Base-by-base conservation (phyloP, 2,113 vertebrate genomes). In the Nesoenas mayeri region DNA sequence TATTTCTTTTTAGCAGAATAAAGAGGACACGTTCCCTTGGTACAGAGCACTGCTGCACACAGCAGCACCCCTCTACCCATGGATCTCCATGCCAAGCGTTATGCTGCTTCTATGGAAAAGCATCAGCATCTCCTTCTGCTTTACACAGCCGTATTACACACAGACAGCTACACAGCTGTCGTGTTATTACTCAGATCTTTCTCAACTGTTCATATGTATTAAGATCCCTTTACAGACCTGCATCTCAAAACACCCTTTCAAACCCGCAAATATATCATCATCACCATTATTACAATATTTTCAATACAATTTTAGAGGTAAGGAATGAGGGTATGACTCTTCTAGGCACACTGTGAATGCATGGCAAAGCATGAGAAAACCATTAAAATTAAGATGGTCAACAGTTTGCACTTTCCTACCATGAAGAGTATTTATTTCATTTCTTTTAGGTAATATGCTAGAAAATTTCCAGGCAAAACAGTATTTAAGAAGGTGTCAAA, bases 71-170 rank as follows among this genome's bases (percentile, higher is more conserved):
- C 38, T 53, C 26, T 16, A 32, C 61, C 61, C 47, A 47, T 2
- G 7, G 34, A 21, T 28, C 51, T 57, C 71, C 66, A 58, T 15
- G 57, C 7, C 32, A 57, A 74, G 22, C 1, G 2, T 21, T 44
- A 42, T 1, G 32, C 12, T 26, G 1, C 51, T 79, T n/a, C 53
- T 0, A 1, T 0, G 28, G 56, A 69, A 88, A 10, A 85, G 22
- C 15, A 53, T 36, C 58, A 58, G 34, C 25, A 60, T 51, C 60
- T 69, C 42, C 16, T 78, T 50, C 73, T 60, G 58, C 62, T 80
- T 84, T 29, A 77, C 32, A 62, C 20, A 79, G 67, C 12, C 32
- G 57, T 42, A 53, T 18, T 24, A 89, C 51, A 85, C 29, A 50
- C 28, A 82, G 65, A 10, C 60, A 64, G 32, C 15, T 72, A 85